Conservation (phyloP, 2,888 invertebrate genomes). For the Blomia tropicalis region DNA sequence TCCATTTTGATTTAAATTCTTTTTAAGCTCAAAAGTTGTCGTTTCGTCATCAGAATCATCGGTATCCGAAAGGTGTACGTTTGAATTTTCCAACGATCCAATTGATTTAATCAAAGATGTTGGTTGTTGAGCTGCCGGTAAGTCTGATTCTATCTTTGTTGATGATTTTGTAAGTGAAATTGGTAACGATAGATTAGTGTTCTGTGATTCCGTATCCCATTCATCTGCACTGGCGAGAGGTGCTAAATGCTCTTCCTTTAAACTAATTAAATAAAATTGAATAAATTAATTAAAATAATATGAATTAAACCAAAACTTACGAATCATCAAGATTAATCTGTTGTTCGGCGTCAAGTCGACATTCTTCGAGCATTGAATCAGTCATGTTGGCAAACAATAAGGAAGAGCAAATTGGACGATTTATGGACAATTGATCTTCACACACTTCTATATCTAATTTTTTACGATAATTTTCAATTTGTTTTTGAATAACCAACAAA, state of each 20-base stretch:
- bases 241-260: too few species aligned
- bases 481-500: slow-evolving; percentile 15
- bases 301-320: neutral
- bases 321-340: neutral
- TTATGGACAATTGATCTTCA: neutral
- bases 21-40: neutral
- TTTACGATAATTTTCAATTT: slow-evolving; percentile 15
- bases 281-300: neutral
- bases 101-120: too few species aligned
- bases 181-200: neutral
- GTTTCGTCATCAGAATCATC: neutral
- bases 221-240: slow-evolving; percentile 1
- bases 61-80: neutral
- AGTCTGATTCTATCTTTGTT: neutral
- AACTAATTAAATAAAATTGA: neutral
- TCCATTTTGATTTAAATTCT: too few species aligned
- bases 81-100: too few species aligned
- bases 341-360: neutral
- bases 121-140: neutral
- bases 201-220: neutral
- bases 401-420: neutral
- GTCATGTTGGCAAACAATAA: neutral
- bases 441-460: neutral
- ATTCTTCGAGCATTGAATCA: slow-evolving; percentile 5
- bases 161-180: neutral